Evolutionary conservation across 2,797 vertebrate genomes (phyloP).

Genomic region (Sebastes variabilis): DNA sequence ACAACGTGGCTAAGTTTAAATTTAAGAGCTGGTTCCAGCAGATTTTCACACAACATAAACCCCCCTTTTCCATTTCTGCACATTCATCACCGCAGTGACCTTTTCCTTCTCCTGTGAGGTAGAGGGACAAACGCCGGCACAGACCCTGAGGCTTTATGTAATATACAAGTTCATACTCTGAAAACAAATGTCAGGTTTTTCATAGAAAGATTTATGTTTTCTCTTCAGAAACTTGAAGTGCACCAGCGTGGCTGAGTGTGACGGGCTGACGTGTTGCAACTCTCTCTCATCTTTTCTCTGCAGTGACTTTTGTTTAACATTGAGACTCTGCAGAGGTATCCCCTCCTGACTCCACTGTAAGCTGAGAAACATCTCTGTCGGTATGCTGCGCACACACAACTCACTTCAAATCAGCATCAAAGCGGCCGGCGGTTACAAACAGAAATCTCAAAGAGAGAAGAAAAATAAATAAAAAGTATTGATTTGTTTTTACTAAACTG

Average conservation of each 20-base stretch:
- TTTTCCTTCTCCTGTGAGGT: slow-evolving; percentile 53
- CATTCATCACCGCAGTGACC: slow-evolving; percentile 65
- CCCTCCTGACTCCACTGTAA: slow-evolving; percentile 23
- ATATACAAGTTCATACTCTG: slow-evolving; percentile 23
- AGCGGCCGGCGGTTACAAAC: neutral
- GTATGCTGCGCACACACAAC: slow-evolving; percentile 6
- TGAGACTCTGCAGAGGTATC: slow-evolving; percentile 13
- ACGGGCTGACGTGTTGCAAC: neutral
- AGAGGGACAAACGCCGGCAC: slow-evolving; percentile 29
- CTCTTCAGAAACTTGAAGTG: neutral
- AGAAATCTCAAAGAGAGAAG: neutral
- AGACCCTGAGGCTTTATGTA: slow-evolving; percentile 46
- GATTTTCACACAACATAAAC: slow-evolving; percentile 12
- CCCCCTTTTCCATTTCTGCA: slow-evolving; percentile 20
- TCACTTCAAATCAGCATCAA: slow-evolving; percentile 48
- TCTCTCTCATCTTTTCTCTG: neutral
- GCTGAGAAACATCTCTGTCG: slow-evolving; percentile 17
- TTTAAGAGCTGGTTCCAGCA: neutral
- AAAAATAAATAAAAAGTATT: slow-evolving; percentile 25
- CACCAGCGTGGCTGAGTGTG: neutral
- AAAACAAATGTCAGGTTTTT: slow-evolving; percentile 51
- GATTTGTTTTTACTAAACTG: slow-evolving; percentile 38
- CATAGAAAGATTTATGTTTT: slow-evolving; percentile 13
- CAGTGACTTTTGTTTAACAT: slow-evolving; percentile 33
- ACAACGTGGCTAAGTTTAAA: neutral